Conservation (phyloP, 2,888 invertebrate genomes). For the Parthenolecanium corni region DNA sequence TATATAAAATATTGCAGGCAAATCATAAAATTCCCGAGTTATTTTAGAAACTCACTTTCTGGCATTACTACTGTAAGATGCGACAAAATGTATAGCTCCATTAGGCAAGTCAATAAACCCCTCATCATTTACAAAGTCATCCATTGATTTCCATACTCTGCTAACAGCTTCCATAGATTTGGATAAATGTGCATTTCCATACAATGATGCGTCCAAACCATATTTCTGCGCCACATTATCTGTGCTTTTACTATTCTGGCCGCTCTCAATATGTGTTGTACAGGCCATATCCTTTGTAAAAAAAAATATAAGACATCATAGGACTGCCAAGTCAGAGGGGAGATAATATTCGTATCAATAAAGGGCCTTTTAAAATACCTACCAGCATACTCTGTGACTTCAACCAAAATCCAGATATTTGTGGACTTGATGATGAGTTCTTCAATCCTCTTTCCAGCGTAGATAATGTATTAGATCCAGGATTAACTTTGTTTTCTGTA, state of each 20-base stretch:
- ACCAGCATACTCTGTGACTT: constrained; percentile 33
- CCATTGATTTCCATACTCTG: constrained; percentile 31
- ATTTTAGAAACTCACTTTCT: too few relatives aligned
- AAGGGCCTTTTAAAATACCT: not conserved
- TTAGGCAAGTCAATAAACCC: constrained; percentile 31
- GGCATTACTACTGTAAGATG: not conserved
- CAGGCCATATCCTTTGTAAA: constrained; percentile 4
- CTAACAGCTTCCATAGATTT: constrained; percentile 31
- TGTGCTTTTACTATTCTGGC: not conserved
- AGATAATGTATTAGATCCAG: not conserved
- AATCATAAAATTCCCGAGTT: too few relatives aligned
- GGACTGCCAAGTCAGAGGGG: too few relatives aligned
- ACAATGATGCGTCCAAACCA: constrained; percentile 33
- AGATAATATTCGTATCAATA: too few relatives aligned
- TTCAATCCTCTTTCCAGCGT: constrained; percentile 27
- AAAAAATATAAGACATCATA: too few relatives aligned
- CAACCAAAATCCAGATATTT: constrained; percentile 26
- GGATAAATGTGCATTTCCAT: constrained; percentile 30
- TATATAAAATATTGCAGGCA: too few relatives aligned
- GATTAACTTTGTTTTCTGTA: not conserved
- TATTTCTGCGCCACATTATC: constrained; percentile 32
- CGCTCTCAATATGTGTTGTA: constrained; percentile 3
- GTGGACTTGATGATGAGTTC: constrained; percentile 10
- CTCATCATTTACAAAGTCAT: constrained; percentile 26
- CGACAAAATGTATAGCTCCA: constrained; percentile 31